Percentiles rank a stretch among this genome's conserved stretches.
Conservation (phyloP, 2,888 invertebrate genomes). For the Artemia sinica region DNA sequence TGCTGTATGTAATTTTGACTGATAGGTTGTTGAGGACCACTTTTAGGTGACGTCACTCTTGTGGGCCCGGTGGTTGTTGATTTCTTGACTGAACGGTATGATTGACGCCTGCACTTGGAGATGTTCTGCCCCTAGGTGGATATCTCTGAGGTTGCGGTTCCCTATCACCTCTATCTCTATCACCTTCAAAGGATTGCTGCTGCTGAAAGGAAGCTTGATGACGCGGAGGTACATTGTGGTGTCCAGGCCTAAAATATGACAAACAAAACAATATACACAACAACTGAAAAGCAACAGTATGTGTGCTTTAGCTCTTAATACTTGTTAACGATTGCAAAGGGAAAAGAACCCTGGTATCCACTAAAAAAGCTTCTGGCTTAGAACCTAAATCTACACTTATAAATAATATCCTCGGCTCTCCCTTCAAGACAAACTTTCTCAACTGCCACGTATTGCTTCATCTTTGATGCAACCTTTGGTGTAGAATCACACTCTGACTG, state of each 20-base stretch:
- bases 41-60: conserved; percentile 9
- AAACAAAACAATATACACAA: too few relatives aligned
- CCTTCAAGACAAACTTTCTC: too few relatives aligned
- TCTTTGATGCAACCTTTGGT: too few relatives aligned
- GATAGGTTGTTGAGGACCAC: neutral
- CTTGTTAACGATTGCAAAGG: too few relatives aligned
- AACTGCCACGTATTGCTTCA: too few relatives aligned
- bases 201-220: neutral
- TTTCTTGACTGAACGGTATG: neutral
- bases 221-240: conserved; percentile 9
- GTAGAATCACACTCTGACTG: too few relatives aligned
- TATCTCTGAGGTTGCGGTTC: neutral
- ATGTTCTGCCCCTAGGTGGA: conserved; percentile 1
- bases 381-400: too few relatives aligned
- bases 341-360: too few relatives aligned
- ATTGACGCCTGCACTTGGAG: neutral
- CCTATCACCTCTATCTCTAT: conserved; percentile 8
- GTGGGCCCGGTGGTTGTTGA: neutral
- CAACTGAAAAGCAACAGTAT: too few relatives aligned
- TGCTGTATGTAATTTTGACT: conserved; percentile 12
- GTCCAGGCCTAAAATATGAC: neutral
- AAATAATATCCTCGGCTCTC: too few relatives aligned
- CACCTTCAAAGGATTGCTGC: neutral
- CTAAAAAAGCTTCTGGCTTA: too few relatives aligned
- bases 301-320: too few relatives aligned